Conservation (phyloP, 2,888 invertebrate genomes). For the Pachydiplax longipennis region DNA sequence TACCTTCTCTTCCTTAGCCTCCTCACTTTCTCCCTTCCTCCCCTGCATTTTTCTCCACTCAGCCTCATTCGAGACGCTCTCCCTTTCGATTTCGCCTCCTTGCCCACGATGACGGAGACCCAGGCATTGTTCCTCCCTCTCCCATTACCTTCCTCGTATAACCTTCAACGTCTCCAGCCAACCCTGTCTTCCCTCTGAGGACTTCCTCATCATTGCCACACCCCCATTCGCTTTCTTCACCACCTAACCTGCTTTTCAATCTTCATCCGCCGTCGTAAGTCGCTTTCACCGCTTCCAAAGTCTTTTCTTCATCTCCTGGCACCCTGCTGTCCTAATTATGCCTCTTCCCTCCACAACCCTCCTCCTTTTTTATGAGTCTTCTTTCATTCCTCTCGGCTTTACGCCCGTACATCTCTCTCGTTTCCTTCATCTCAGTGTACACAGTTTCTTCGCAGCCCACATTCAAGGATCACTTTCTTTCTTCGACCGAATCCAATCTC, state of each 20-base stretch:
- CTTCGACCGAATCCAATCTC: too few relatives aligned
- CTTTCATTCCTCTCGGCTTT: neutral
- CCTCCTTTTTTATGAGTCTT: neutral
- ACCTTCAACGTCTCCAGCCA: neutral
- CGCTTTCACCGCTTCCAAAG: conserved; percentile 30
- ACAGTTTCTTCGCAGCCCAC: neutral
- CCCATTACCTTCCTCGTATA: neutral
- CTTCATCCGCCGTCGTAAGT: neutral
- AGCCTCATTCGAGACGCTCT: neutral
- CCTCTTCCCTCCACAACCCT: neutral
- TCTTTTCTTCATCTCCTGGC: conserved; percentile 9
- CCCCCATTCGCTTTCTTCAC: neutral
- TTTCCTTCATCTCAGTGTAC: neutral
- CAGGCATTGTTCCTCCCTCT: conserved; percentile 4
- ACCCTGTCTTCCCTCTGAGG: neutral
- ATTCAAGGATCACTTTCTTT: too few relatives aligned
- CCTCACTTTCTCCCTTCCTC: neutral
- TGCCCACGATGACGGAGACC: conserved; percentile 7
- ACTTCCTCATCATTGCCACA: neutral
- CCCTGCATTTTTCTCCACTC: neutral
- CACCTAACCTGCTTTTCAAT: neutral
- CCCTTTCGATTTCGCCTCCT: neutral
- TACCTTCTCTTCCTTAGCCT: neutral
- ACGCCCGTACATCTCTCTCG: neutral
- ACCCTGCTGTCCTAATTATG: conserved; percentile 36